phyloP scores from a whole-genome alignment of 2,113 vertebrate species.

The Asarcornis scutulata region DNA sequence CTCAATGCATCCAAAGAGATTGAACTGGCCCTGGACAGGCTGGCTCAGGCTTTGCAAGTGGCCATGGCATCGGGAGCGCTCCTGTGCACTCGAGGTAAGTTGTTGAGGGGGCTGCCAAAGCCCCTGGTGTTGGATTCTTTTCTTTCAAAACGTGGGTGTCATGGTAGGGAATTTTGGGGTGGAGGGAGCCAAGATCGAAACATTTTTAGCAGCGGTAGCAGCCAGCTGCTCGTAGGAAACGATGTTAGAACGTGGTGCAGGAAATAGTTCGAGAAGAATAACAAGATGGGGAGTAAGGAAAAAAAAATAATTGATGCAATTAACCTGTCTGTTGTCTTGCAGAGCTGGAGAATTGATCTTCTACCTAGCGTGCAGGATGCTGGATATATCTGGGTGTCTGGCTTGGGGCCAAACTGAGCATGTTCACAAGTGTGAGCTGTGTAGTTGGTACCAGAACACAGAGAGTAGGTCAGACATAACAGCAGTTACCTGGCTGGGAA shows the following conservation, averaged over 20 bases:
- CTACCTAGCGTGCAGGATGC: not conserved
- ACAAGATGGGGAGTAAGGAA: not conserved
- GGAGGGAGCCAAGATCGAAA: not conserved
- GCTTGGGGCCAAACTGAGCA: not conserved
- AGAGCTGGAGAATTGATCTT: not conserved
- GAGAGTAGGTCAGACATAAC: no score
- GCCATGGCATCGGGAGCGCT: slow-evolving; percentile 92
- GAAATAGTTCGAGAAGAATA: not conserved
- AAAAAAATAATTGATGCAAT: not conserved
- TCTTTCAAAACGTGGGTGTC: not conserved
- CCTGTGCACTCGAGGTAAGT: slow-evolving; percentile 91
- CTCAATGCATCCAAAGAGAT: slow-evolving; percentile 84
- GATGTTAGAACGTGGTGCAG: not conserved
- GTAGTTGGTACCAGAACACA: not conserved
- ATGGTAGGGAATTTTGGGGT: not conserved
- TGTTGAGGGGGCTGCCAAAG: not conserved
- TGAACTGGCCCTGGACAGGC: slow-evolving; percentile 90
- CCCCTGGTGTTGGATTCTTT: accelerated
- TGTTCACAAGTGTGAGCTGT: not conserved
- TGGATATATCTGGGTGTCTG: not conserved
- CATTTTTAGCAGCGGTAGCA: not conserved
- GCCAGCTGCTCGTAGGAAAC: not conserved
- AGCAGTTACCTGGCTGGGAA: not conserved
- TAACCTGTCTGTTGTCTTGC: not conserved
- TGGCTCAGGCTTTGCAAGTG: slow-evolving; percentile 94